A percentile compares a stretch with the other conserved stretches of the same genome.
These are phyloP conservation scores for Sinocyclocheilus anshuiensis DNA, from an alignment of 2,113 vertebrate genomes.

Conservation along the genomic window DNA sequence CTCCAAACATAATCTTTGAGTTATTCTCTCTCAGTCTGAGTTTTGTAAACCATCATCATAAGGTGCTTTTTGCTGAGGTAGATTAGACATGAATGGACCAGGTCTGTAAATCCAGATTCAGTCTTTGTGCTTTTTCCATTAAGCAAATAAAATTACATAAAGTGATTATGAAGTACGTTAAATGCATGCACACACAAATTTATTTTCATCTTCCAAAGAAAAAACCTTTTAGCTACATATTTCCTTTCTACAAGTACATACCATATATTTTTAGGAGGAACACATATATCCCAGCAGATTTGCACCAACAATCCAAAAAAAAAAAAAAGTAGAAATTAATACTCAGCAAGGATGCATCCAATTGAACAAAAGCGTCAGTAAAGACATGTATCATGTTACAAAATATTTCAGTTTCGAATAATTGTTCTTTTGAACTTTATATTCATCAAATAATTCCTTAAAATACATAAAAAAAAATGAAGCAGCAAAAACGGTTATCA, in stretches of 20 bases:
- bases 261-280: background rate
- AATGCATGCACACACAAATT: background rate
- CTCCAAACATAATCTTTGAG: constrained; percentile 41
- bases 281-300: no score
- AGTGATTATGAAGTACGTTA: background rate
- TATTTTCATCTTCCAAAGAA: background rate
- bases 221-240: background rate
- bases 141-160: background rate
- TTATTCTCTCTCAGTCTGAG: constrained; percentile 34
- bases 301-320: no score
- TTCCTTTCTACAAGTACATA: background rate
- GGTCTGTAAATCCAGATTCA: background rate
- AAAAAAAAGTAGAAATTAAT: no score
- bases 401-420: no score
- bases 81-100: background rate
- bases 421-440: no score
- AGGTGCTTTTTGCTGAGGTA: background rate
- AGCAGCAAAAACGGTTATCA: no score
- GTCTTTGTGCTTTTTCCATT: background rate
- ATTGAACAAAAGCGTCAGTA: no score
- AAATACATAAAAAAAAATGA: no score
- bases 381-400: no score
- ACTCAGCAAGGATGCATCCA: no score
- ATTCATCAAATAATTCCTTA: no score
- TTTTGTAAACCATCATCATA: constrained; percentile 10